Base-by-base conservation (phyloP, 2,888 invertebrate species). In the Microdon myrmicae region DNA sequence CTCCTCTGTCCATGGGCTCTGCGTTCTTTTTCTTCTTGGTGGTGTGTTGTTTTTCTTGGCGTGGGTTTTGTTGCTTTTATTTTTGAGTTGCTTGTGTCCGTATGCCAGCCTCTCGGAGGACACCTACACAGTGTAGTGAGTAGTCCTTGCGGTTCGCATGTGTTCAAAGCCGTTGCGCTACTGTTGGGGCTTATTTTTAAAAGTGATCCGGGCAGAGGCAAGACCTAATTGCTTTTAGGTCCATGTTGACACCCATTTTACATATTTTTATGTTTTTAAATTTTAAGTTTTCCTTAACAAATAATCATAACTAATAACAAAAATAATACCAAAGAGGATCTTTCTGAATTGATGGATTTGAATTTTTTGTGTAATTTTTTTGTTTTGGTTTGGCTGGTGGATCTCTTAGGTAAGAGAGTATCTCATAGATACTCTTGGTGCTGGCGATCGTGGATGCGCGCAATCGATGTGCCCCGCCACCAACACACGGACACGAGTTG, bases 171-270 rank as follows among this genome's bases (percentile, higher is more conserved):
- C n/a, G n/a, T n/a, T n/a, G n/a, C n/a, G 49, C 44, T 54, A 54
- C 41, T 37, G 47, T 54, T 55, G 48, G n/a, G 38, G 39, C 28
- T 49, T 44, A 38, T 34, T 45, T 41, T 16, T 13, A 39, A 31
- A 14, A 39, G 22, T 39, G 34, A 39, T 58, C 44, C 16, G 35
- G n/a, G 22, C 32, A 26, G 28, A 35, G 38, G 35, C 23, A 48
- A 38, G 43, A 23, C 34, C 55, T 29, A 43, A 37, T 51, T 44
- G 44, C 14, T 9, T 44, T 20, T 10, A 37, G 41, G 39, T 32
- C 51, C 56, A 56, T 51, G 56, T 64, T 56, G 51, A 51, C 64
- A 64, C 51, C 64, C 64, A 64, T 64, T 64, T 51, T 26, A 26
- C 41, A 35, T 51, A 20, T 32, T 39, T n/a, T n/a, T n/a, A n/a